These are phyloP conservation scores for Gallinago stenura DNA, from an alignment of 2,797 vertebrate species.

Conservation along the genomic window DNA sequence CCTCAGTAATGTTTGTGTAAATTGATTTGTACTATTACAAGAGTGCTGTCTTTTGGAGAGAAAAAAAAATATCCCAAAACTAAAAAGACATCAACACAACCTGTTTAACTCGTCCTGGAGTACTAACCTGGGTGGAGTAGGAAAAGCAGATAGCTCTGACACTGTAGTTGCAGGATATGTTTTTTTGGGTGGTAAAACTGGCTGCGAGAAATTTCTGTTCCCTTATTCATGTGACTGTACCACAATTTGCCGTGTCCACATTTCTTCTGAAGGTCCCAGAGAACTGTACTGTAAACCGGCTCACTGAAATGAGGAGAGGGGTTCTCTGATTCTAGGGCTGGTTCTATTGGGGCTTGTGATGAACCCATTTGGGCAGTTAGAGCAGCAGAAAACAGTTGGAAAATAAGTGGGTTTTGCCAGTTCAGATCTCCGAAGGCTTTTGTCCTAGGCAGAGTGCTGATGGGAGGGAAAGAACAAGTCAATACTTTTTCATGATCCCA, in stretches of 20 bases:
- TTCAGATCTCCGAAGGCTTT: not conserved
- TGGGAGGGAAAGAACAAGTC: not conserved
- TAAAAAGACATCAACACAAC: not conserved
- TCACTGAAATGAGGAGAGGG: not conserved
- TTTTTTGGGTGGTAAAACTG: not conserved
- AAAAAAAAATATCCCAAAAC: not conserved
- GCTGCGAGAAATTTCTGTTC: not conserved
- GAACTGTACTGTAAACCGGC: not conserved
- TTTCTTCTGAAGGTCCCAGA: not conserved
- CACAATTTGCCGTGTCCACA: fast-evolving
- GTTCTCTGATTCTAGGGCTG: not conserved
- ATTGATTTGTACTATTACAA: not conserved
- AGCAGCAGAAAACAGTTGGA: not conserved
- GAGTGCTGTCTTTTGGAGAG: not conserved
- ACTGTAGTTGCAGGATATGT: not conserved
- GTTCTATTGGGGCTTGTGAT: fast-evolving
- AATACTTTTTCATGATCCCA: fast-evolving
- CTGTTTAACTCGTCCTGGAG: not conserved
- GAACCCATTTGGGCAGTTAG: not conserved
- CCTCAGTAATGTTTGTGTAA: not conserved
- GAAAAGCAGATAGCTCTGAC: not conserved
- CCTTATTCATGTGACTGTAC: fast-evolving
- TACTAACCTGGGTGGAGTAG: not conserved
- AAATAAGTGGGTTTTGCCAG: not conserved
- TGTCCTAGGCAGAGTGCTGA: not conserved